These are phyloP conservation scores for Nycteola revayana DNA, from an alignment of 2,888 invertebrate species.

Conservation along the genomic window DNA sequence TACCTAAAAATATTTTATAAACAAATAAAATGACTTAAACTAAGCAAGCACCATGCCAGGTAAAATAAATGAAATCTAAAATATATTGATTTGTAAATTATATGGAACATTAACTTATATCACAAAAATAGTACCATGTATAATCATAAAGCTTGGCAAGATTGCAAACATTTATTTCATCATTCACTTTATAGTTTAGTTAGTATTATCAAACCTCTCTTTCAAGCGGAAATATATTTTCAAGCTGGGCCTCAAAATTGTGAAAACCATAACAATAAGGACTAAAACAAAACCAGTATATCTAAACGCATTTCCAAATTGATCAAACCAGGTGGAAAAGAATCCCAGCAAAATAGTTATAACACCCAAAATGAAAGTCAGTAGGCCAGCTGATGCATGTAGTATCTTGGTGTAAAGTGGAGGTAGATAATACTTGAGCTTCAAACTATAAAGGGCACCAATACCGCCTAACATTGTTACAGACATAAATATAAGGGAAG, in stretches of 20 bases:
- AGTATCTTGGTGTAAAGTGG: constrained; percentile 72
- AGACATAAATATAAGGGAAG: constrained; percentile 64
- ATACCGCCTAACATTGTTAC: constrained; percentile 69
- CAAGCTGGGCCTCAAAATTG: constrained; percentile 64
- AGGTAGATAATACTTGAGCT: constrained; percentile 67
- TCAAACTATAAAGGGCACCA: constrained; percentile 67
- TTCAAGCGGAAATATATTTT: constrained; percentile 73
- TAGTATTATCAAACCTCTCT: constrained; percentile 65
- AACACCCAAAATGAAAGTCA: constrained; percentile 65
- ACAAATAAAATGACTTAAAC: too few species aligned
- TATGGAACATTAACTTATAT: constrained; percentile 18
- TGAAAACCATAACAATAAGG: constrained; percentile 59
- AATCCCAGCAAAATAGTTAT: constrained; percentile 63
- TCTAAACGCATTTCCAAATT: constrained; percentile 60
- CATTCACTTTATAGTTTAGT: constrained; percentile 33
- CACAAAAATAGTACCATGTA: constrained; percentile 17
- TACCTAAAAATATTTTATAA: too few species aligned
- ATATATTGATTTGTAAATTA: too few species aligned
- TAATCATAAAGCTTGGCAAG: background rate
- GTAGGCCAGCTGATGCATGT: constrained; percentile 64
- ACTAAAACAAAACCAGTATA: constrained; percentile 57
- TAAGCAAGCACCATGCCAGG: too few species aligned
- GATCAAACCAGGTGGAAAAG: constrained; percentile 67
- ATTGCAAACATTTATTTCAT: background rate
- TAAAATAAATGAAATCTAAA: too few species aligned